Evolutionary conservation across 2,888 invertebrate species (phyloP).

Genomic region (Tenthredo mesomela): DNA sequence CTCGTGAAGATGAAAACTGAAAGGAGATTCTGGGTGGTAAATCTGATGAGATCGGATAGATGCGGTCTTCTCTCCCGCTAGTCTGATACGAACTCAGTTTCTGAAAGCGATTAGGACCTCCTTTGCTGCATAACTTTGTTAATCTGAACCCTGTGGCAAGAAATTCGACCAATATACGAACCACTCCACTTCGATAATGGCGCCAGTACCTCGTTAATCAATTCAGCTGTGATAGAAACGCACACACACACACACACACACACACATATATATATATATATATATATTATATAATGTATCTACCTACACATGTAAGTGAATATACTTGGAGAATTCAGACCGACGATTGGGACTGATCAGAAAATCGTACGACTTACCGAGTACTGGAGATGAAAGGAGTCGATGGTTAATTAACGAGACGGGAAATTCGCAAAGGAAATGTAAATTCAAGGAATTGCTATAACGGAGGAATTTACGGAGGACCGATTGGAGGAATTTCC

Average conservation of each 20-base stretch:
- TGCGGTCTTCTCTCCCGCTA: neutral
- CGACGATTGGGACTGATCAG: slow-evolving; percentile 5
- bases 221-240: slow-evolving; percentile 28
- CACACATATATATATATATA: neutral
- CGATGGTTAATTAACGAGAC: slow-evolving; percentile 32
- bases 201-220: slow-evolving; percentile 28
- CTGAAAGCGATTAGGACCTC: neutral
- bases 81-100: neutral
- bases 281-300: neutral
- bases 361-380: slow-evolving; percentile 19
- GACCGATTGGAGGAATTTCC: slow-evolving; percentile 3
- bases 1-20: neutral
- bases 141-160: slow-evolving; percentile 40
- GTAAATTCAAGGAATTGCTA: slow-evolving; percentile 7
- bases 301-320: neutral
- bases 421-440: neutral
- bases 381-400: slow-evolving; percentile 35
- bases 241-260: neutral
- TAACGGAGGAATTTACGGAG: slow-evolving; percentile 2
- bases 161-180: slow-evolving; percentile 23
- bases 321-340: slow-evolving; percentile 24
- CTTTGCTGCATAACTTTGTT: slow-evolving; percentile 31
- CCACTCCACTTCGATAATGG: slow-evolving; percentile 25
- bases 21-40: neutral
- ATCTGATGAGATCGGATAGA: slow-evolving; percentile 5